phyloP scores from a whole-genome alignment of 2,797 vertebrate species.

The Hirundo rustica region DNA sequence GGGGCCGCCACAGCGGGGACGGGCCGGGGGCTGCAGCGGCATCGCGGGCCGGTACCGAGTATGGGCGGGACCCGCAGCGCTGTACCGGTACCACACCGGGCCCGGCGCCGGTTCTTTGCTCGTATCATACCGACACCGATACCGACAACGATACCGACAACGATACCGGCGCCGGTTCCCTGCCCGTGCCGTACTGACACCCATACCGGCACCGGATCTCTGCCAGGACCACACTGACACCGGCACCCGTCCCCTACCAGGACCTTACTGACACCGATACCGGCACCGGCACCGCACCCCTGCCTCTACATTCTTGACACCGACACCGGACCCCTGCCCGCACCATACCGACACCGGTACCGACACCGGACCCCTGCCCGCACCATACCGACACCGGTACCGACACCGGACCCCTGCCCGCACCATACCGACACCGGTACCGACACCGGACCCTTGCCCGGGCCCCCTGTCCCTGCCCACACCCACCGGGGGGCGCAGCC shows the following conservation, averaged over 20 bases:
- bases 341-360: not conserved
- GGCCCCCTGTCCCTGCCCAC: not conserved
- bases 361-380: not conserved
- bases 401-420: too few species aligned
- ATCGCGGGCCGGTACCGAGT: not conserved
- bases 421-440: not conserved
- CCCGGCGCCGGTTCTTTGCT: not conserved
- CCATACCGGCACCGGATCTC: not conserved
- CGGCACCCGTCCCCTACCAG: not conserved
- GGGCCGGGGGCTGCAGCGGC: not conserved
- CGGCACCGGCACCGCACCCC: not conserved
- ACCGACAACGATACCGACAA: not conserved
- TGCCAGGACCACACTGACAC: not conserved
- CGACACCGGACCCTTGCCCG: not conserved
- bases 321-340: too few species aligned
- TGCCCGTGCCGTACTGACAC: not conserved
- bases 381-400: not conserved
- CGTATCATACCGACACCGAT: too few species aligned
- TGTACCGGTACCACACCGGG: not conserved
- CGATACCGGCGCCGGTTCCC: too few species aligned
- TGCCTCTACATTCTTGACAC: not conserved
- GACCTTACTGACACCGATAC: not conserved
- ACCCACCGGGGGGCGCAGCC: not conserved
- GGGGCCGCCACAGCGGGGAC: not conserved
- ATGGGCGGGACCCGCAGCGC: not conserved